These are phyloP conservation scores for Tromatobia lineatoria DNA, from an alignment of 2,888 invertebrate genomes.

Conservation along the genomic window DNA sequence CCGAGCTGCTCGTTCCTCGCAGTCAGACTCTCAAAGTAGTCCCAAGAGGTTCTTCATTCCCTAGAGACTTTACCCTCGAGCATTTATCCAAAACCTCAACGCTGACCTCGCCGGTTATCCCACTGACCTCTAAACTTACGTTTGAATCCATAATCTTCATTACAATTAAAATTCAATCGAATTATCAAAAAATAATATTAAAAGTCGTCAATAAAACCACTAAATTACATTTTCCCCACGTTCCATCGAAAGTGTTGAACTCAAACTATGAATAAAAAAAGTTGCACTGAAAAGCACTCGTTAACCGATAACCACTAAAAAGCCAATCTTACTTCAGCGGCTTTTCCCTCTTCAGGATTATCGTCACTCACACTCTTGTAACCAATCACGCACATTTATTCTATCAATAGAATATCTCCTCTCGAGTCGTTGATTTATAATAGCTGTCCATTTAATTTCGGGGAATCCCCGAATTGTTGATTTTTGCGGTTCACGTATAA, in stretches of 20 bases:
- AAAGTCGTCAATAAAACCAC: too few species aligned
- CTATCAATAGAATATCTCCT: neutral
- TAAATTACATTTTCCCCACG: neutral
- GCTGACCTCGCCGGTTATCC: neutral
- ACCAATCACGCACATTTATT: neutral
- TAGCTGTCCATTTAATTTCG: too few species aligned
- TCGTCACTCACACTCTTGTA: neutral
- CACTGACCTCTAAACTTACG: neutral
- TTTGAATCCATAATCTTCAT: neutral
- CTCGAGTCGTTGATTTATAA: too few species aligned
- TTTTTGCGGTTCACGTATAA: too few species aligned
- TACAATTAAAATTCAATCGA: too few species aligned
- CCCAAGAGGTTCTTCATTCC: neutral
- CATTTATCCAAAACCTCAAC: neutral
- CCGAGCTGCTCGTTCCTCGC: neutral
- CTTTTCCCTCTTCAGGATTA: neutral
- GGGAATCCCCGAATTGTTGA: too few species aligned
- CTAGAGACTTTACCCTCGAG: neutral
- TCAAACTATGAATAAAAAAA: too few species aligned
- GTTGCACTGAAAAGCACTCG: neutral
- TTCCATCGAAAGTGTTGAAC: too few species aligned
- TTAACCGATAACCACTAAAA: neutral
- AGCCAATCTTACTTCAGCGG: neutral
- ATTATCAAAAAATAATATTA: too few species aligned
- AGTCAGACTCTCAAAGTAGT: neutral